These are phyloP conservation scores for Morpho deidamia DNA, from an alignment of 2,888 invertebrate genomes.

Conservation along the genomic window DNA sequence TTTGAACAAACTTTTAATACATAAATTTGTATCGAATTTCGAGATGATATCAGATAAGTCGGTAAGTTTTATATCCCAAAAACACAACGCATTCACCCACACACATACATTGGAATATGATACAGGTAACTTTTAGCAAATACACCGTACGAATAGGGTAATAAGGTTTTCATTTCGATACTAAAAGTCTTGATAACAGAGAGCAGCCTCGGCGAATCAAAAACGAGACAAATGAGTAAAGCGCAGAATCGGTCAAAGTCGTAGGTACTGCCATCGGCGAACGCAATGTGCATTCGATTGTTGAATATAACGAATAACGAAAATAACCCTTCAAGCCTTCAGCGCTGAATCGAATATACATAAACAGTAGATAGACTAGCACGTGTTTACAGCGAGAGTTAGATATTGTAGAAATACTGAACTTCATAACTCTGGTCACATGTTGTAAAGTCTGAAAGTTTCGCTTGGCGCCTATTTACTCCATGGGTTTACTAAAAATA, in stretches of 20 bases:
- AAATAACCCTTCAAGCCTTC: conserved; percentile 66
- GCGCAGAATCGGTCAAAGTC: conserved; percentile 44
- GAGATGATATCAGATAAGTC: no score
- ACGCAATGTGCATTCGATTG: conserved; percentile 66
- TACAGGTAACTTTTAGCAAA: conserved; percentile 27
- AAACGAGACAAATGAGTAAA: conserved; percentile 50
- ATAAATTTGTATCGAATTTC: no score
- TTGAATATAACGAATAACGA: conserved; percentile 61
- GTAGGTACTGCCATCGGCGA: conserved; percentile 33
- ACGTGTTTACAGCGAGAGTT: conserved; percentile 67
- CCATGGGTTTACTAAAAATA: conserved; percentile 7
- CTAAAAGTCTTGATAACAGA: conserved; percentile 36
- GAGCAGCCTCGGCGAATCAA: conserved; percentile 34
- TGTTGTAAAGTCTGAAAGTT: conserved; percentile 48
- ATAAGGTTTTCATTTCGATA: conserved; percentile 22
- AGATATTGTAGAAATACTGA: conserved; percentile 42
- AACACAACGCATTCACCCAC: conserved; percentile 63
- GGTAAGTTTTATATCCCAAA: no score
- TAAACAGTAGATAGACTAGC: conserved; percentile 38
- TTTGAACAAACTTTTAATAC: no score
- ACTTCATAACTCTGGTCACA: conserved; percentile 52
- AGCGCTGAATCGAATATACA: conserved; percentile 53
- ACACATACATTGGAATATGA: conserved; percentile 43
- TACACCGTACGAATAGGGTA: conserved; percentile 28
- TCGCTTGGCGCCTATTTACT: conserved; percentile 27